A percentile compares a stretch with the other conserved stretches of the same genome.
Conservation (phyloP, 1,140 invertebrate species). For the Antheraea pernyi region DNA sequence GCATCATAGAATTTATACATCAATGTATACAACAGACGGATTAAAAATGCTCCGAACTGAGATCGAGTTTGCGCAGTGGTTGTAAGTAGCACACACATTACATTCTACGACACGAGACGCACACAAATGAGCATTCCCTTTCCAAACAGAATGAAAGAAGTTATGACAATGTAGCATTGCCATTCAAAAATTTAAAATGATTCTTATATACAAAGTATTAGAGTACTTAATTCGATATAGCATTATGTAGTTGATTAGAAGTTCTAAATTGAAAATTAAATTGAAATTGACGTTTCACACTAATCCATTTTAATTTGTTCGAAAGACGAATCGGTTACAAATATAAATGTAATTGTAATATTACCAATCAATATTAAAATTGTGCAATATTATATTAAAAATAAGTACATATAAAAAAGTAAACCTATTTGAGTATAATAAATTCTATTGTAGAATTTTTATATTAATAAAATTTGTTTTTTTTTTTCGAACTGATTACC, state of each 20-base stretch:
- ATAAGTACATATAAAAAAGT: no score
- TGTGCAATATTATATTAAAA: not conserved
- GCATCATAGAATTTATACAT: not conserved
- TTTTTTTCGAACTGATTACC: no score
- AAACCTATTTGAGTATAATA: no score
- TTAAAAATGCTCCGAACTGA: not conserved
- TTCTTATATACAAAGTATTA: not conserved
- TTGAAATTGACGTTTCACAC: conserved; percentile 15
- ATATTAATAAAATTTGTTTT: no score
- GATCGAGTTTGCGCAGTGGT: not conserved
- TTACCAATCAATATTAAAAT: not conserved
- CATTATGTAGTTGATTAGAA: conserved; percentile 6
- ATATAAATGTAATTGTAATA: not conserved
- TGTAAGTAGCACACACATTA: conserved; percentile 5
- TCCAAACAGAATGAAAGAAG: conserved; percentile 16
- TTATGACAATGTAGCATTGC: conserved; percentile 3
- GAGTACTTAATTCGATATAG: not conserved
- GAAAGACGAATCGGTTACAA: conserved; percentile 12
- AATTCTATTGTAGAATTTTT: no score
- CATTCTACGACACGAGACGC: conserved; percentile 9
- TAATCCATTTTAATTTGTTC: conserved; percentile 15
- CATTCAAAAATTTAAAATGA: not conserved
- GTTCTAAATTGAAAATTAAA: conserved; percentile 14
- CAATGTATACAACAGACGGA: not conserved
- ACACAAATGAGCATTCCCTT: conserved; percentile 15